Base-by-base conservation (phyloP, 2,888 invertebrate species). In the Cryptus viduatorius region DNA sequence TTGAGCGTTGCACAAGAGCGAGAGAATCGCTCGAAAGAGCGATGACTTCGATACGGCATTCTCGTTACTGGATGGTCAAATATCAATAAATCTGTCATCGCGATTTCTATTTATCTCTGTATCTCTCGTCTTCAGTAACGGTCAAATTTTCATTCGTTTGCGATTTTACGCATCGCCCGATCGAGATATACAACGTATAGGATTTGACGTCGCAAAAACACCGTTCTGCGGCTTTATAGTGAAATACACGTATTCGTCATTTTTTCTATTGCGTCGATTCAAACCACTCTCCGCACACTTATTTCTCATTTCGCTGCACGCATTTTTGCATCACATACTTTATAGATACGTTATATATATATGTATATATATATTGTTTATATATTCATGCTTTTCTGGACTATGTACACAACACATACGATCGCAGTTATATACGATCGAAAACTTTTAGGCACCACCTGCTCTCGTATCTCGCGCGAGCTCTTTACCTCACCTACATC, bases 391-490 rank as follows among this genome's bases (percentile, higher is more conserved):
- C 68, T 78, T 42, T 24, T 61, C 12, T 59, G 69, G 64, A 53
- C 79, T 29, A 61, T 59, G 37, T 79, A 69, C 73, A 79, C 67
- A 76, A 56, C 16, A 71, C 56, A 56, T 10, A 68, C 56, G 59
- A 46, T 64, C 72, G 44, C 48, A 61, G 67, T 76, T 83, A 79
- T 75, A 65, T 56, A 56, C 64, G 44, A 50, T 53, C 44, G 53
- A 79, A 79, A 83, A 83, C 59, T 83, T 83, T 69, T 19, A 31
- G 46, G 31, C 64, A 65, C 53, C 78, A 82, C 78, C 82, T 82
- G 82, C 72, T 71, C 48, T 77, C 67, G 72, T 42, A 72, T 72
- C 78, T 48, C 67, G 59, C 48, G 56, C 71, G n/a, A 71, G 42
- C 48, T 71, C 46, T 71, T 79, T 71, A 37, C 37, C 79, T 79